A percentile compares a stretch with the other conserved stretches of the same genome.
These are phyloP conservation scores for Erpornis zantholeuca DNA, from an alignment of 2,113 vertebrate species.

Conservation along the genomic window DNA sequence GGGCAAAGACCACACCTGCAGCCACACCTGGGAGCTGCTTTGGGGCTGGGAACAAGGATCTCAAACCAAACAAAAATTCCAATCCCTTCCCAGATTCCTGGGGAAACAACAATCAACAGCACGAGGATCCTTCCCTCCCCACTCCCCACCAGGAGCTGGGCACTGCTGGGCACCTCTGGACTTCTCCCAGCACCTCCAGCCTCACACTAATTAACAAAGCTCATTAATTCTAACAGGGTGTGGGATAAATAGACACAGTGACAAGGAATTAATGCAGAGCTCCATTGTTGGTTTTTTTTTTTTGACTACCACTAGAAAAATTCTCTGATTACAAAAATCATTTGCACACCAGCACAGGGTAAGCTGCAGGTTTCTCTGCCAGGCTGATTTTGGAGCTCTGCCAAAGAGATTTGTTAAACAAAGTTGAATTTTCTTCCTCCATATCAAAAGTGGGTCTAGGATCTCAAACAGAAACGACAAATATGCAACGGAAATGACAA, in stretches of 20 bases:
- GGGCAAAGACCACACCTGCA: neutral
- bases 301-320: conserved; percentile 54
- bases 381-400: neutral
- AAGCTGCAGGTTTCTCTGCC: neutral
- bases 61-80: neutral
- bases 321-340: conserved; percentile 25
- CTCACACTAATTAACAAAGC: neutral
- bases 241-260: neutral
- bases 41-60: neutral
- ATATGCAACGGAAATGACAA: neutral
- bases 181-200: neutral
- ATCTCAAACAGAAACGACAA: neutral
- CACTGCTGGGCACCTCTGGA: neutral
- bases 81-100: neutral
- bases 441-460: neutral
- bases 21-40: neutral
- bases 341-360: neutral
- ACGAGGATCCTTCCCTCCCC: neutral
- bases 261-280: neutral
- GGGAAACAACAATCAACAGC: too few species aligned
- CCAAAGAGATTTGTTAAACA: neutral
- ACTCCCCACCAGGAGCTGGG: rapidly evolving
- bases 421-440: neutral
- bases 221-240: neutral
- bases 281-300: neutral